phyloP scores from a whole-genome alignment of 2,888 invertebrate genomes.

The Maniola hyperantus region DNA sequence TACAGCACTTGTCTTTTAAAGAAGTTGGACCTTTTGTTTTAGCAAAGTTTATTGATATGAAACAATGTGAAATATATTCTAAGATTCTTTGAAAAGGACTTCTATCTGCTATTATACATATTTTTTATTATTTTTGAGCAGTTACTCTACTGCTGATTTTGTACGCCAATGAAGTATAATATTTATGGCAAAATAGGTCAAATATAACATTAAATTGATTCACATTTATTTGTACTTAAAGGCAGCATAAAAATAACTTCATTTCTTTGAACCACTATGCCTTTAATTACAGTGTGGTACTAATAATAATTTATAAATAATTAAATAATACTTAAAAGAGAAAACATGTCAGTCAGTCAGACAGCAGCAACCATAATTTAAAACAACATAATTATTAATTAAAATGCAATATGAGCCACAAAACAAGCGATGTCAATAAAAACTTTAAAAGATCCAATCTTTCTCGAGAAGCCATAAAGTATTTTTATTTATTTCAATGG shows the following conservation, averaged over 20 bases:
- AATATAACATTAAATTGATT: no score
- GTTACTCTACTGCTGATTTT: no score
- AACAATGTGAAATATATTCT: neutral
- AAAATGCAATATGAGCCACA: constrained; percentile 15
- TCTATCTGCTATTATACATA: no score
- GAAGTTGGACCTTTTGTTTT: constrained; percentile 2
- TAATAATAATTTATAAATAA: neutral
- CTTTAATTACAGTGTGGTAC: no score
- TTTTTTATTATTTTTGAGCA: no score
- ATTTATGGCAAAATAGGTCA: no score
- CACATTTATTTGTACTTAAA: no score
- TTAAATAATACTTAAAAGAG: neutral
- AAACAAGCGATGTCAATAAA: constrained; percentile 54
- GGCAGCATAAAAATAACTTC: no score
- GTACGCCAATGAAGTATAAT: no score
- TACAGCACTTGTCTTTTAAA: constrained; percentile 15
- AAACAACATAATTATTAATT: constrained; percentile 17
- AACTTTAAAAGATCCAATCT: constrained; percentile 56
- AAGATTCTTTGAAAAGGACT: neutral
- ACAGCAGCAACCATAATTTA: constrained; percentile 8
- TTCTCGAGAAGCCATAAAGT: constrained; percentile 61
- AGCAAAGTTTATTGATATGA: neutral
- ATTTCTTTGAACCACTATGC: no score
- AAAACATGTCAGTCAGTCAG: neutral
- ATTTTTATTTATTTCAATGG: constrained; percentile 74